These are phyloP conservation scores for Fratercula arctica DNA, from an alignment of 2,797 vertebrate genomes.

Conservation along the genomic window DNA sequence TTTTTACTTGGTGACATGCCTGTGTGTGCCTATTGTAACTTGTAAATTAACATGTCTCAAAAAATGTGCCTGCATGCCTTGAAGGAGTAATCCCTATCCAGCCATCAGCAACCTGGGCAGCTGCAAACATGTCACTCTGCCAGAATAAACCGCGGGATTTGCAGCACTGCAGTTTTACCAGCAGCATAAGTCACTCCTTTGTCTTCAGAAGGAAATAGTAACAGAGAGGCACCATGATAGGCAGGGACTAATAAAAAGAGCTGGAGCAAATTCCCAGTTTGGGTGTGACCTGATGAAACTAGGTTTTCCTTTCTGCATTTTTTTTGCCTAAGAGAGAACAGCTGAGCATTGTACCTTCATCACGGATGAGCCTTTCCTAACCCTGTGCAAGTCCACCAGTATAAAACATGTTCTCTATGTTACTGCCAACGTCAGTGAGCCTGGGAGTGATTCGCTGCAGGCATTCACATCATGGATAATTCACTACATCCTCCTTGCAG, in stretches of 20 bases:
- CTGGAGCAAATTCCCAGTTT: not conserved
- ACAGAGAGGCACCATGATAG: accelerated
- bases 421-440: not conserved
- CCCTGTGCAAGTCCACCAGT: not conserved
- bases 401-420: not conserved
- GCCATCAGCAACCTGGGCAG: not conserved
- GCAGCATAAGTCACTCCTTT: not conserved
- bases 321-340: not conserved
- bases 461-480: not conserved
- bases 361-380: not conserved
- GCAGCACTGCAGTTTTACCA: not conserved
- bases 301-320: not conserved
- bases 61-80: not conserved
- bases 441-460: not conserved
- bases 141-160: not conserved
- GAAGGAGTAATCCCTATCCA: not conserved
- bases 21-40: not conserved
- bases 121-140: not conserved
- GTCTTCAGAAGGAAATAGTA: not conserved
- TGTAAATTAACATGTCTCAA: not conserved
- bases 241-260: not conserved
- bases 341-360: not conserved
- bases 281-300: not conserved
- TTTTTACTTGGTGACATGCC: not conserved
- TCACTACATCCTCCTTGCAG: not conserved